phyloP scores from a whole-genome alignment of 2,797 vertebrate genomes.

The Centroberyx gerrardi region DNA sequence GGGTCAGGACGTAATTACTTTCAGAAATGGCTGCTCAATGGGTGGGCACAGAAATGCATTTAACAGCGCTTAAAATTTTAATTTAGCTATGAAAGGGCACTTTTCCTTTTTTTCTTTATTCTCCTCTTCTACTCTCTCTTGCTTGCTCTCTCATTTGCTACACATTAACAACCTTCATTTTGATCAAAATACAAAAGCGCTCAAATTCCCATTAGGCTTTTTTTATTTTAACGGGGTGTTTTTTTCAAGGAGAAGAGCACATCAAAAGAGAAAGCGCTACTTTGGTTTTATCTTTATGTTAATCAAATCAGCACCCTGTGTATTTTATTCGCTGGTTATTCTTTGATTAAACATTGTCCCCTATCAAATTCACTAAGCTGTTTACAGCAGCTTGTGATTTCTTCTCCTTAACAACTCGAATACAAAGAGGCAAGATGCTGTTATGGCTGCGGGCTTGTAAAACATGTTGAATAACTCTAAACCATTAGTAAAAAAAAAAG shows the following conservation, averaged over 20 bases:
- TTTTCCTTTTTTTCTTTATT: conserved; percentile 38
- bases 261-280: conserved; percentile 61
- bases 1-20: conserved; percentile 74
- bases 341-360: conserved; percentile 68
- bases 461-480: conserved; percentile 45
- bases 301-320: conserved; percentile 63
- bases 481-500: conserved; percentile 8
- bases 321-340: conserved; percentile 46
- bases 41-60: conserved; percentile 74
- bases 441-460: conserved; percentile 53
- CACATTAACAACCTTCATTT: conserved; percentile 71
- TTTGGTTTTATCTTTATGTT: conserved; percentile 66
- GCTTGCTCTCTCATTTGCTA: conserved; percentile 52
- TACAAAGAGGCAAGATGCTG: conserved; percentile 45
- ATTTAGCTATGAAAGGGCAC: conserved; percentile 67
- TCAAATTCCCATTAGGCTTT: conserved; percentile 72
- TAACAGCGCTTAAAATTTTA: conserved; percentile 70
- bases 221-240: conserved; percentile 44
- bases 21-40: conserved; percentile 68
- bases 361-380: conserved; percentile 51
- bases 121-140: conserved; percentile 22
- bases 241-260: conserved; percentile 52
- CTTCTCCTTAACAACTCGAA: conserved; percentile 42
- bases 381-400: conserved; percentile 53
- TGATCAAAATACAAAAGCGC: conserved; percentile 76